A percentile compares a stretch with the other conserved stretches of the same genome.
These are phyloP conservation scores for Brachymystax lenok DNA, from an alignment of 2,797 vertebrate species.

Conservation along the genomic window DNA sequence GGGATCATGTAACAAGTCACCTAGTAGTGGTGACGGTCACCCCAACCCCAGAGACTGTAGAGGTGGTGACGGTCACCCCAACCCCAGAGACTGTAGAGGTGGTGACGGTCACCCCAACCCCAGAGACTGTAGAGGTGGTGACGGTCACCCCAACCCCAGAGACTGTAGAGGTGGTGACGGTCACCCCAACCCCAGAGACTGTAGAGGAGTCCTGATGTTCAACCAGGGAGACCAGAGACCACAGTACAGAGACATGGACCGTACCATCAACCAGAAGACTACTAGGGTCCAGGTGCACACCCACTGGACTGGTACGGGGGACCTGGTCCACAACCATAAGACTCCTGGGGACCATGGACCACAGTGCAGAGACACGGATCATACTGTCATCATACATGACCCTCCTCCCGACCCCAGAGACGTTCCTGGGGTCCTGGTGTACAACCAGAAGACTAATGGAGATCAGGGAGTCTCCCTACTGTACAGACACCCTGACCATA, in stretches of 20 bases:
- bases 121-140: constrained; percentile 18
- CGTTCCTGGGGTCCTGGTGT: constrained; percentile 39
- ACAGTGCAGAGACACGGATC: background rate
- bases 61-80: background rate
- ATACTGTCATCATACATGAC: background rate
- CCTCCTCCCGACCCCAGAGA: constrained; percentile 40
- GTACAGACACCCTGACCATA: constrained; percentile 45
- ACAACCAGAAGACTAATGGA: constrained; percentile 47
- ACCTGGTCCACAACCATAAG: background rate
- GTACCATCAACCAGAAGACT: constrained; percentile 34
- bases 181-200: no score
- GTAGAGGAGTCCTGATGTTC: background rate
- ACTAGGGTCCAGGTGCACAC: constrained; percentile 41
- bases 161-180: no score
- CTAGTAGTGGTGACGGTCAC: background rate
- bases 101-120: constrained; percentile 28
- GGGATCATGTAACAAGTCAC: constrained; percentile 16
- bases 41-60: no score
- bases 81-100: no score
- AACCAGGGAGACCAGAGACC: background rate
- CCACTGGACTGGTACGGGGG: constrained; percentile 23
- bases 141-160: no score
- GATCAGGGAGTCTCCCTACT: constrained; percentile 22
- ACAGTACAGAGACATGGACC: background rate
- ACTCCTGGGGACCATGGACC: background rate